These are phyloP conservation scores for Leucoraja erinaceus DNA, from an alignment of 2,113 vertebrate species.

Conservation along the genomic window DNA sequence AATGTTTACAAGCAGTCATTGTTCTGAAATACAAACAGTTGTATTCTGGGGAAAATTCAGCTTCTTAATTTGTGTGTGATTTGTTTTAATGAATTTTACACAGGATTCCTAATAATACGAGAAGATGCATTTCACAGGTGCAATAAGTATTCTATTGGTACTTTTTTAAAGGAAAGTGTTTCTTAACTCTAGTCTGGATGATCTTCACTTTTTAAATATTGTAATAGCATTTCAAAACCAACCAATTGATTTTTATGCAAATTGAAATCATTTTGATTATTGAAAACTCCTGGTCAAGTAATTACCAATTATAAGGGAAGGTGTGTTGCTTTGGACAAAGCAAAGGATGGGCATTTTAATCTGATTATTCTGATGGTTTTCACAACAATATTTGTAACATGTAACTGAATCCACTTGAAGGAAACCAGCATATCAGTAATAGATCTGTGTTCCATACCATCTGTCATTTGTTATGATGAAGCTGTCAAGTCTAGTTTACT, in stretches of 20 bases:
- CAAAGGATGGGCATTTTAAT: neutral
- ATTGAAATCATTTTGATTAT: neutral
- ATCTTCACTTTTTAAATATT: neutral
- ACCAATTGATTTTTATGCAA: neutral
- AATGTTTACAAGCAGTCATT: neutral
- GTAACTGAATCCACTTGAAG: neutral
- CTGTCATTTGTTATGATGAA: neutral
- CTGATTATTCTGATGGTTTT: neutral
- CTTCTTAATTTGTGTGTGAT: slow-evolving; percentile 4
- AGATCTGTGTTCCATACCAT: neutral
- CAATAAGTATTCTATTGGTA: neutral
- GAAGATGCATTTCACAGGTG: neutral
- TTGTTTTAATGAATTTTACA: neutral
- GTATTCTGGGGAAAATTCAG: neutral
- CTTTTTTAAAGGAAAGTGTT: neutral
- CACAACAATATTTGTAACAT: neutral
- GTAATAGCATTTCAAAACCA: neutral
- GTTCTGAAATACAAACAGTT: neutral
- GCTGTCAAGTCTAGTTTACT: neutral
- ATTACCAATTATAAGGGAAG: neutral
- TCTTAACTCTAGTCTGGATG: neutral
- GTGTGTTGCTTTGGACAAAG: neutral
- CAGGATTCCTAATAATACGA: neutral
- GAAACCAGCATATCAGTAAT: neutral
- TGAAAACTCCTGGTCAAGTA: neutral